A percentile compares a stretch with the other conserved stretches of the same genome.
These are phyloP conservation scores for Limosa lapponica DNA, from an alignment of 2,797 vertebrate genomes.

Conservation along the genomic window DNA sequence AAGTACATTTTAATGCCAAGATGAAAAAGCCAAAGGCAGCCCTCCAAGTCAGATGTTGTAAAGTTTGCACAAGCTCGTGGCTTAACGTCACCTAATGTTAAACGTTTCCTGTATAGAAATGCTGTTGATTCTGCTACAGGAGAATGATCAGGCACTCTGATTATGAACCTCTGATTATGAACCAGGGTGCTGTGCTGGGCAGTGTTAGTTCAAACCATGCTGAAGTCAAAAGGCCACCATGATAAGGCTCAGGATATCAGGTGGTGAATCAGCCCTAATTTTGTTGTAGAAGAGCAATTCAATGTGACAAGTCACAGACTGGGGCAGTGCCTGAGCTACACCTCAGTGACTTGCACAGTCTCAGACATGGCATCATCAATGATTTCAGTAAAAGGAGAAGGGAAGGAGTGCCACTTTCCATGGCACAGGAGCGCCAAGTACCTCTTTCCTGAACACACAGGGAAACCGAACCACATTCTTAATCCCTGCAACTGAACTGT, in stretches of 20 bases:
- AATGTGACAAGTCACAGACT: neutral
- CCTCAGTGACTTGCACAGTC: constrained; percentile 8
- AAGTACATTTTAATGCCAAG: neutral
- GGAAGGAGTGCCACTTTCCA: neutral
- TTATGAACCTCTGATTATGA: neutral
- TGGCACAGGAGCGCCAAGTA: neutral
- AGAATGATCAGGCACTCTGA: neutral
- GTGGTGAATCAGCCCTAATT: constrained; percentile 24
- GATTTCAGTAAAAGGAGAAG: neutral
- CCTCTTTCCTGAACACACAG: neutral
- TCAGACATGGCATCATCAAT: neutral
- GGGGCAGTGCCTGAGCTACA: neutral
- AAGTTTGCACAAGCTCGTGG: neutral
- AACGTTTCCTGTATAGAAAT: neutral
- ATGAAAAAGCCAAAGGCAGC: neutral
- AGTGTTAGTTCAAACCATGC: neutral
- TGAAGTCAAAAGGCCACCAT: neutral
- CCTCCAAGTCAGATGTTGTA: neutral
- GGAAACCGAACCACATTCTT: neutral
- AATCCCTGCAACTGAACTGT: neutral
- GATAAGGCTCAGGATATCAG: neutral
- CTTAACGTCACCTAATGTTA: neutral
- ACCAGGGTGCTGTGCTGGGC: neutral
- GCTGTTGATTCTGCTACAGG: neutral
- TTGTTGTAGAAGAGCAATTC: neutral